Percentiles rank a stretch among this genome's conserved stretches.
Evolutionary conservation across 2,797 vertebrate genomes (phyloP).

Genomic region (Acanthurus lineatus): DNA sequence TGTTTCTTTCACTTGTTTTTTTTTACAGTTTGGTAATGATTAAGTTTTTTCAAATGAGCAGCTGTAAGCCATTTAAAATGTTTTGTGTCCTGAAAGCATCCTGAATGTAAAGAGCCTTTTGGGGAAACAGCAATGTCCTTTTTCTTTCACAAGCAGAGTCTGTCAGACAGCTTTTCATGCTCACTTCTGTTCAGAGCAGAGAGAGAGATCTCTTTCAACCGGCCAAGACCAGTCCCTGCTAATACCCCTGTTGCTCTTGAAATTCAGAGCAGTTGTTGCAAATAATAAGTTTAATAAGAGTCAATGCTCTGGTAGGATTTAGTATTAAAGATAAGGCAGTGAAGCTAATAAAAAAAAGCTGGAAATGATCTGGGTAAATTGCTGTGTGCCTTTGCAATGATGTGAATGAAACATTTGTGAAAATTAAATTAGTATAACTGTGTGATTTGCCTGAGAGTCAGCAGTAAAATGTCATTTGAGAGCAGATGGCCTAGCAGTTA

Average conservation of each 20-base stretch:
- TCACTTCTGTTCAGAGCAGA: constrained; percentile 31
- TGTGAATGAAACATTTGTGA: constrained; percentile 5
- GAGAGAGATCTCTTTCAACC: constrained; percentile 20
- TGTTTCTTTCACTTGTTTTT: too few relatives aligned
- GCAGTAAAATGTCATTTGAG: constrained; percentile 12
- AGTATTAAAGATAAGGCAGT: background rate
- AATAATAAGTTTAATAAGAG: background rate
- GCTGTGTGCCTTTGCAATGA: background rate
- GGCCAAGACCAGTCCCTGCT: constrained; percentile 17
- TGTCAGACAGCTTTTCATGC: constrained; percentile 52
- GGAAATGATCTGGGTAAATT: background rate
- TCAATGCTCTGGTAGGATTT: background rate
- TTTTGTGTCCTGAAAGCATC: constrained; percentile 40
- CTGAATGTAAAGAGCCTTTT: constrained; percentile 37
- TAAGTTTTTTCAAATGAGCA: constrained; percentile 26
- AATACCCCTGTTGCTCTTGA: constrained; percentile 9
- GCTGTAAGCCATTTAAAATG: constrained; percentile 16
- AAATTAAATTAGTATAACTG: background rate
- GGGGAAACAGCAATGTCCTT: constrained; percentile 42
- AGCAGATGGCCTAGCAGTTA: constrained; percentile 21
- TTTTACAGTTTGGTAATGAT: constrained; percentile 22
- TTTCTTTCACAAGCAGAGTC: constrained; percentile 30
- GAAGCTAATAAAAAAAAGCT: background rate
- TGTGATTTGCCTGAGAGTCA: background rate
- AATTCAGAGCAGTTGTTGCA: background rate